A percentile compares a stretch with the other conserved stretches of the same genome.
Conservation (phyloP, 2,888 invertebrate genomes). For the Atethmia centrago region DNA sequence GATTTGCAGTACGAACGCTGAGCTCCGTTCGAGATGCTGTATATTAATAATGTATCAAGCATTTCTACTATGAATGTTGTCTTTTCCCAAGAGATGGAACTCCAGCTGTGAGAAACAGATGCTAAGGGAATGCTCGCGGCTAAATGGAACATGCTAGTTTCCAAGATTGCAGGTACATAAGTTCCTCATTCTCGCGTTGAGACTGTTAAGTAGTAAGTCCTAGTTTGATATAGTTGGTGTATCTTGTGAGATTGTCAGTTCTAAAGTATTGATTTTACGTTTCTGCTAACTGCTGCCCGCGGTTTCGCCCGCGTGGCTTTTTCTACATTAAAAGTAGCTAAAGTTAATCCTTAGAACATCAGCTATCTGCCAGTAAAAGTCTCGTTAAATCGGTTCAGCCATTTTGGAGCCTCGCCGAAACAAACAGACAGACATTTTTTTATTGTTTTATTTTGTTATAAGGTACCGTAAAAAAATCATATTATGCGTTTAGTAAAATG, state of each 20-base stretch:
- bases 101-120: constrained; percentile 51
- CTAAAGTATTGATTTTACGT: constrained; percentile 6
- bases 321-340: no score
- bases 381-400: no score
- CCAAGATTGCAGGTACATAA: constrained; percentile 42
- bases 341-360: no score
- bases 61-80: constrained; percentile 45
- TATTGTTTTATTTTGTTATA: no score
- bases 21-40: constrained; percentile 31
- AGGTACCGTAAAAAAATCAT: no score
- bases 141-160: constrained; percentile 50
- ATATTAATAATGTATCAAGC: constrained; percentile 55
- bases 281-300: neutral
- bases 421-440: no score
- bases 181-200: constrained; percentile 18
- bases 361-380: no score
- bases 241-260: neutral
- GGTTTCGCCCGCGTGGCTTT: no score
- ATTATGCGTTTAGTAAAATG: no score
- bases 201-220: constrained; percentile 14
- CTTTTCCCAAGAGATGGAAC: constrained; percentile 44
- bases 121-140: constrained; percentile 49
- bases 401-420: no score
- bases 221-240: constrained; percentile 4
- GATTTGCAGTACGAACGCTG: constrained; percentile 38